A percentile compares a stretch with the other conserved stretches of the same genome.
Evolutionary conservation across 2,888 invertebrate genomes (phyloP).

Genomic region (Dromius quadrimaculatus): DNA sequence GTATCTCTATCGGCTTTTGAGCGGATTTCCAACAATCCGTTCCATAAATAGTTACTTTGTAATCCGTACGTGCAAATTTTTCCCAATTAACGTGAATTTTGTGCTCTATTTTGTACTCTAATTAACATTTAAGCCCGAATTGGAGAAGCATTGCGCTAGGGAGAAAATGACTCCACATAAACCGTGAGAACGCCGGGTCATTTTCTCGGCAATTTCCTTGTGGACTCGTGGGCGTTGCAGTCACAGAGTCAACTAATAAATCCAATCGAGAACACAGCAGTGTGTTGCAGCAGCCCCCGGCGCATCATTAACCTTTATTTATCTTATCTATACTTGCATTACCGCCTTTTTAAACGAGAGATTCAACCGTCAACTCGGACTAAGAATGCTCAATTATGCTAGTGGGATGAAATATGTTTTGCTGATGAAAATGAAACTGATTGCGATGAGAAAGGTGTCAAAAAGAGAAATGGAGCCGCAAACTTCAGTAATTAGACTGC

Average conservation of each 20-base stretch:
- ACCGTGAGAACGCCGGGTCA: conserved; percentile 46
- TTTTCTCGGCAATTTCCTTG: conserved; percentile 48
- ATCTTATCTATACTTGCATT: conserved; percentile 51
- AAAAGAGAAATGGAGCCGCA: too few relatives aligned
- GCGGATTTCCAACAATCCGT: too few relatives aligned
- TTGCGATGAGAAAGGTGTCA: conserved; percentile 2
- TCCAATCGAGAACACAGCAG: conserved; percentile 41
- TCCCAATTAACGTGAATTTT: too few relatives aligned
- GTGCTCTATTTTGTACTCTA: too few relatives aligned
- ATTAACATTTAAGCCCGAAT: neutral
- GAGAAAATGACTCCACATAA: conserved; percentile 3
- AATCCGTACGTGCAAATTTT: too few relatives aligned
- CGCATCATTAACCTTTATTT: conserved; percentile 52
- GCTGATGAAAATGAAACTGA: conserved; percentile 31
- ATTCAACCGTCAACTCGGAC: conserved; percentile 1
- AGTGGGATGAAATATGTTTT: neutral
- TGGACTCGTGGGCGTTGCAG: conserved; percentile 39
- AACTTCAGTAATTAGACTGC: too few relatives aligned
- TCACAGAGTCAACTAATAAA: conserved; percentile 45
- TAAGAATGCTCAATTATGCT: conserved; percentile 22
- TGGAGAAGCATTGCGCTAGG: neutral
- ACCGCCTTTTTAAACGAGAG: conserved; percentile 43
- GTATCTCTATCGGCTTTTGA: too few relatives aligned
- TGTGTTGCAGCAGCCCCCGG: conserved; percentile 35
- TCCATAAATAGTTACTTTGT: too few relatives aligned